Percentiles rank a stretch among this genome's conserved stretches.
phyloP scores from a whole-genome alignment of 2,888 invertebrate species.

The Gnatocerus cornutus region DNA sequence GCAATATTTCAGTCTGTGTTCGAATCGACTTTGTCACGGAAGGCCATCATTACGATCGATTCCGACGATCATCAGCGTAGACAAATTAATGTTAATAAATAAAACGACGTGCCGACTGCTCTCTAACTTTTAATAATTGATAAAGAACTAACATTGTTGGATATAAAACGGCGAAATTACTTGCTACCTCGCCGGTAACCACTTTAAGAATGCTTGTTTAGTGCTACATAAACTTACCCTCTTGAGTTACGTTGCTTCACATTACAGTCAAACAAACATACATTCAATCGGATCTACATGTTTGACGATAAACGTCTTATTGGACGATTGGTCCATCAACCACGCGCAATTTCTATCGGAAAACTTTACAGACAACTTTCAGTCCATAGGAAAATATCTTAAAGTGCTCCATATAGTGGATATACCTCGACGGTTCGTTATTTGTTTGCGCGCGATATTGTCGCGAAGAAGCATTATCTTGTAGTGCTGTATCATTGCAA shows the following conservation, averaged over 20 bases:
- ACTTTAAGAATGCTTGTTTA: constrained; percentile 34
- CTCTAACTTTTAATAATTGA: constrained; percentile 29
- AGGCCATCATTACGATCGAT: constrained; percentile 26
- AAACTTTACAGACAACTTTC: constrained; percentile 33
- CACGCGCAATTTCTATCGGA: constrained; percentile 37
- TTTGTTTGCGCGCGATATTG: constrained; percentile 18
- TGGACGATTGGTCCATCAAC: constrained; percentile 38
- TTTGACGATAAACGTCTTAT: constrained; percentile 8
- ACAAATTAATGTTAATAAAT: constrained; percentile 24
- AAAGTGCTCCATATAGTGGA: too few species aligned
- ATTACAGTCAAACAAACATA: constrained; percentile 30
- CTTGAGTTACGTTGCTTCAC: constrained; percentile 14
- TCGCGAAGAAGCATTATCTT: constrained; percentile 30
- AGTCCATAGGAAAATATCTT: constrained; percentile 43
- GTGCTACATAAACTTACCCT: constrained; percentile 35
- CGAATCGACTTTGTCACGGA: constrained; percentile 39
- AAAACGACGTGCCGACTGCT: constrained; percentile 9
- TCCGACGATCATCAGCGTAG: constrained; percentile 16
- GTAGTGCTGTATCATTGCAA: constrained; percentile 25
- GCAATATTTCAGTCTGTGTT: constrained; percentile 4
- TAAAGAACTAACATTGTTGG: constrained; percentile 15
- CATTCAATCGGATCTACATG: constrained; percentile 12
- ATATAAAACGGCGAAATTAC: constrained; percentile 14
- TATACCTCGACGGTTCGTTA: constrained; percentile 31
- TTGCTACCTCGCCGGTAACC: constrained; percentile 16